Conservation (phyloP, 2,113 vertebrate genomes). For the Xenopus laevis region DNA sequence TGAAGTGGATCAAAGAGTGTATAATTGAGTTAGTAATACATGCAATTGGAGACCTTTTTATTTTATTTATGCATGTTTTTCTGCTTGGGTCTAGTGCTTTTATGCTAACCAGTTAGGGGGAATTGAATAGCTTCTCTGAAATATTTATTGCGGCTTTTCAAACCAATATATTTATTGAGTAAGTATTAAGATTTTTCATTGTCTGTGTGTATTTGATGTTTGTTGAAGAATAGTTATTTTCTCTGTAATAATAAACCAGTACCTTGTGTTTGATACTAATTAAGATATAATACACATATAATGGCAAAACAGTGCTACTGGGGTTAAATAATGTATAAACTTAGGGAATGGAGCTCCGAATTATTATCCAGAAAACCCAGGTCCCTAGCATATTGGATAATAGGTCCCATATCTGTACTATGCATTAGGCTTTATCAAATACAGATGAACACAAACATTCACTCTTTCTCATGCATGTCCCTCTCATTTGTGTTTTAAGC, state of each 20-base stretch:
- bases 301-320: too few species aligned
- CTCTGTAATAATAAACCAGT: too few species aligned
- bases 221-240: background rate
- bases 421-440: too few species aligned
- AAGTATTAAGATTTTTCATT: background rate
- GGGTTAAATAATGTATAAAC: too few species aligned
- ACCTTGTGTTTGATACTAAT: too few species aligned
- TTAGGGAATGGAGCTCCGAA: too few species aligned
- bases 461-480: too few species aligned
- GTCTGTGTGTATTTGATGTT: background rate
- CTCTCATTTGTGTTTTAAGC: too few species aligned
- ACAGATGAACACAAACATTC: too few species aligned
- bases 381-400: too few species aligned
- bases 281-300: background rate
- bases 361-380: too few species aligned
- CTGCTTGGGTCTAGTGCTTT: background rate
- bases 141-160: background rate
- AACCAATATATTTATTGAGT: background rate
- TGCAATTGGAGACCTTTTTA: background rate
- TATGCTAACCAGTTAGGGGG: background rate
- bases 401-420: too few species aligned
- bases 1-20: background rate
- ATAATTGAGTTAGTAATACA: background rate
- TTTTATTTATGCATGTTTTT: background rate
- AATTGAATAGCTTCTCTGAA: background rate